phyloP scores from a whole-genome alignment of 2,888 invertebrate species.

The Dicranocentrus wangi region DNA sequence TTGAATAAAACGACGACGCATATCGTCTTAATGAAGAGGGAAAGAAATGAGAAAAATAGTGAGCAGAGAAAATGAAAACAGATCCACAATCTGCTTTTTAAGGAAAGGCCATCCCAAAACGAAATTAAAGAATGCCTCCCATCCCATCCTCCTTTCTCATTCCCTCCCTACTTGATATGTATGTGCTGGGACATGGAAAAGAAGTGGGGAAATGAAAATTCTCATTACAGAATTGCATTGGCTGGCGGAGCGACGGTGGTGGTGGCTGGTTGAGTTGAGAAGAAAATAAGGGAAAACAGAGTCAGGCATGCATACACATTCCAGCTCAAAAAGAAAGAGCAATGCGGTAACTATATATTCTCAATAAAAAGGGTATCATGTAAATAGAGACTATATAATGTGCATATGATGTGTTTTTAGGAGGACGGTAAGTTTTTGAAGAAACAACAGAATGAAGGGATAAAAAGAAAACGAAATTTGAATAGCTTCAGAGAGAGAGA shows the following conservation, averaged over 20 bases:
- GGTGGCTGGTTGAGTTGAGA: background rate
- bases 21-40: constrained; percentile 16
- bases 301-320: constrained; percentile 19
- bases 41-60: constrained; percentile 23
- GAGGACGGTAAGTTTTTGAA: constrained; percentile 42
- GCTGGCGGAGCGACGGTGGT: constrained; percentile 9
- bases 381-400: constrained; percentile 14
- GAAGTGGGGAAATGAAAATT: constrained; percentile 40
- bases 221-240: constrained; percentile 51
- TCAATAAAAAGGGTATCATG: background rate
- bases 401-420: constrained; percentile 1
- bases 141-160: too few relatives aligned
- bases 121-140: constrained; percentile 47
- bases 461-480: constrained; percentile 52
- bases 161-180: constrained; percentile 32
- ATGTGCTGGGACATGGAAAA: constrained; percentile 22
- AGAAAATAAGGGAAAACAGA: constrained; percentile 20
- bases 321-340: too few relatives aligned
- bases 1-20: too few relatives aligned
- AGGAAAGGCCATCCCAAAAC: constrained; percentile 38
- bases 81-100: constrained; percentile 39
- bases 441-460: constrained; percentile 48
- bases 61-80: constrained; percentile 36
- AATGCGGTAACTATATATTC: too few relatives aligned
- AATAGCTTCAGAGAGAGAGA: constrained; percentile 34